phyloP scores from a whole-genome alignment of 2,888 invertebrate genomes.

The Lordiphosa fenestrarum region DNA sequence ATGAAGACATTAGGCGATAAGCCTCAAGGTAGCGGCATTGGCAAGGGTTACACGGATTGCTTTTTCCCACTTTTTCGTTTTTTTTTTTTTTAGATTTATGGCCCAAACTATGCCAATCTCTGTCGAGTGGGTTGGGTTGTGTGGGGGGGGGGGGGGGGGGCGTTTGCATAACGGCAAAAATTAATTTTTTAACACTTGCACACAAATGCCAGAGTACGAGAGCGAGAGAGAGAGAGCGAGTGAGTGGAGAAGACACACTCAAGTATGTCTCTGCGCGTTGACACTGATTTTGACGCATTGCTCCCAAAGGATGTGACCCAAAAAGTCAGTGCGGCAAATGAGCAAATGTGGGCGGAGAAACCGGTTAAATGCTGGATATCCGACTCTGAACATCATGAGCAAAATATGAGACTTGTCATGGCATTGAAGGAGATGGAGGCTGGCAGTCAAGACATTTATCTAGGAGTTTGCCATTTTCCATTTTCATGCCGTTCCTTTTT shows the following conservation, averaged over 20 bases:
- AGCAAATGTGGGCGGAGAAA: slow-evolving; percentile 64
- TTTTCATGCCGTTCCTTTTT: neutral
- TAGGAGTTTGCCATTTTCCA: slow-evolving; percentile 26
- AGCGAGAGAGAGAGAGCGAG: neutral
- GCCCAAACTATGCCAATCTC: slow-evolving; percentile 63
- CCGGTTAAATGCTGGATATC: slow-evolving; percentile 64
- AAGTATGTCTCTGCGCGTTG: slow-evolving; percentile 61
- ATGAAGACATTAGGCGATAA: slow-evolving; percentile 62
- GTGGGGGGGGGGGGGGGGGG: slow-evolving; percentile 7
- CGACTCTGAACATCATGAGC: slow-evolving; percentile 38
- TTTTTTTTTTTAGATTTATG: slow-evolving; percentile 51
- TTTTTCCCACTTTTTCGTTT: too few species aligned
- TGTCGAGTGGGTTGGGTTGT: slow-evolving; percentile 11
- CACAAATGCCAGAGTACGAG: slow-evolving; percentile 9
- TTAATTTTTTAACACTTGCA: slow-evolving; percentile 74
- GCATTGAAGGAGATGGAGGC: neutral
- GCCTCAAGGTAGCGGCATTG: slow-evolving; percentile 73
- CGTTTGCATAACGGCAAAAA: slow-evolving; percentile 63
- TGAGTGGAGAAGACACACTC: slow-evolving; percentile 3
- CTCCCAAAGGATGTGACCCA: slow-evolving; percentile 78
- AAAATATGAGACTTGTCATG: slow-evolving; percentile 63
- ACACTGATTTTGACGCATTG: slow-evolving; percentile 78
- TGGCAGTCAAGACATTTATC: slow-evolving; percentile 10
- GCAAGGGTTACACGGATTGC: slow-evolving; percentile 7
- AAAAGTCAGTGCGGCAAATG: slow-evolving; percentile 73